A percentile compares a stretch with the other conserved stretches of the same genome.
These are phyloP conservation scores for Hirtodrosophila alboralis DNA, from an alignment of 2,888 invertebrate species.

Conservation along the genomic window DNA sequence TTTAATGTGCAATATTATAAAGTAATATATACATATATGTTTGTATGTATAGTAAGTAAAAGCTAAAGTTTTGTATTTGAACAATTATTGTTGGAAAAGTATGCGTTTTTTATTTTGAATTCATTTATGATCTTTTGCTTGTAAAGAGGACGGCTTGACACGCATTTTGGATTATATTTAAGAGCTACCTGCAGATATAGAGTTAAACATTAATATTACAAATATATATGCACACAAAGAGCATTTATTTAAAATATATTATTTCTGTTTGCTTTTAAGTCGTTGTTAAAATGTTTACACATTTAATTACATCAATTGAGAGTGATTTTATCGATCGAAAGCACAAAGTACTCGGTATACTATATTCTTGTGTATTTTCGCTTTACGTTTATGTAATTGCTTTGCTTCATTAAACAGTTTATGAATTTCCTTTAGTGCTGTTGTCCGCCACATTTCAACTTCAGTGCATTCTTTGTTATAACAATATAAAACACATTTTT, in stretches of 20 bases:
- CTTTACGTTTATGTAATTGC: constrained; percentile 62
- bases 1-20: constrained; percentile 23
- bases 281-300: neutral
- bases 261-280: constrained; percentile 7
- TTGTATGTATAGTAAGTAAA: constrained; percentile 10
- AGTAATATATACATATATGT: no score
- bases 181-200: constrained; percentile 41
- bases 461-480: constrained; percentile 60
- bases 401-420: constrained; percentile 74
- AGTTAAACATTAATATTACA: constrained; percentile 10
- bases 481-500: constrained; percentile 51
- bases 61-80: constrained; percentile 29
- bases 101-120: constrained; percentile 38
- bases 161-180: constrained; percentile 60
- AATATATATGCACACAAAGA: neutral
- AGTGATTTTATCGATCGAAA: constrained; percentile 1
- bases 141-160: constrained; percentile 79
- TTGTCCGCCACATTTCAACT: constrained; percentile 47
- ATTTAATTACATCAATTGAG: neutral
- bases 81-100: constrained; percentile 43
- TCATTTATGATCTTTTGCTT: constrained; percentile 53
- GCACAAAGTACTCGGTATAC: neutral
- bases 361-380: constrained; percentile 16
- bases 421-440: constrained; percentile 44
- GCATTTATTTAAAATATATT: neutral